These are phyloP conservation scores for Amphilophus citrinellus DNA, from an alignment of 2,113 vertebrate species.

Conservation along the genomic window DNA sequence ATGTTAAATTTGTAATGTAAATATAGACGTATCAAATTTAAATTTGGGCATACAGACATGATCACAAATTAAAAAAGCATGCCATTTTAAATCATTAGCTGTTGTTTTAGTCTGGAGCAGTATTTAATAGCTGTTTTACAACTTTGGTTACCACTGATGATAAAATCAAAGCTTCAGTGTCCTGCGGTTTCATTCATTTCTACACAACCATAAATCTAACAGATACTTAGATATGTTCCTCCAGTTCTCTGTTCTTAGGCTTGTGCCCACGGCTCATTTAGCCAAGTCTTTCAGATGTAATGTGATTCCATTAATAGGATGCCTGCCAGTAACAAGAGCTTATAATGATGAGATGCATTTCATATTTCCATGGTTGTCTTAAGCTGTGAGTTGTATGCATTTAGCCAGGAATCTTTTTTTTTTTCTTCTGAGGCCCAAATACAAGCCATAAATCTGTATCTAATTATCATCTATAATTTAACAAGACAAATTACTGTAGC, in stretches of 20 bases:
- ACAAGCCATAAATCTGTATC: not conserved
- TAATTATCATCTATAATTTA: not conserved
- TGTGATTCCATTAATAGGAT: constrained; percentile 22
- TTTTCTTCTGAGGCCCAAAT: not conserved
- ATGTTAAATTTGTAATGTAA: not conserved
- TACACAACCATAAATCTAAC: constrained; percentile 39
- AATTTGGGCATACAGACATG: no score
- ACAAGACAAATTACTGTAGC: not conserved
- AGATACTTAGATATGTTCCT: constrained; percentile 54
- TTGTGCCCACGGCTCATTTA: constrained; percentile 17
- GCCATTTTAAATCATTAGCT: not conserved
- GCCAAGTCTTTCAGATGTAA: constrained; percentile 36
- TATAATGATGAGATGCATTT: constrained; percentile 41
- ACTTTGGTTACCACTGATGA: constrained; percentile 12
- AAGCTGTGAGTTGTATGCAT: not conserved
- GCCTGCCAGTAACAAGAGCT: constrained; percentile 24
- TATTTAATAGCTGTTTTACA: not conserved
- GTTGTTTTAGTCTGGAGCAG: not conserved
- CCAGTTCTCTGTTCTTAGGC: constrained; percentile 28
- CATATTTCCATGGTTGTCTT: not conserved
- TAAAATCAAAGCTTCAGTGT: constrained; percentile 31
- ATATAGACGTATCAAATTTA: no score
- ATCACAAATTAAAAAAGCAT: no score
- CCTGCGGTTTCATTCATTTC: not conserved
- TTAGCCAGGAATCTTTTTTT: not conserved